These are phyloP conservation scores for Eremophila alpestris DNA, from an alignment of 2,797 vertebrate genomes.

Conservation along the genomic window DNA sequence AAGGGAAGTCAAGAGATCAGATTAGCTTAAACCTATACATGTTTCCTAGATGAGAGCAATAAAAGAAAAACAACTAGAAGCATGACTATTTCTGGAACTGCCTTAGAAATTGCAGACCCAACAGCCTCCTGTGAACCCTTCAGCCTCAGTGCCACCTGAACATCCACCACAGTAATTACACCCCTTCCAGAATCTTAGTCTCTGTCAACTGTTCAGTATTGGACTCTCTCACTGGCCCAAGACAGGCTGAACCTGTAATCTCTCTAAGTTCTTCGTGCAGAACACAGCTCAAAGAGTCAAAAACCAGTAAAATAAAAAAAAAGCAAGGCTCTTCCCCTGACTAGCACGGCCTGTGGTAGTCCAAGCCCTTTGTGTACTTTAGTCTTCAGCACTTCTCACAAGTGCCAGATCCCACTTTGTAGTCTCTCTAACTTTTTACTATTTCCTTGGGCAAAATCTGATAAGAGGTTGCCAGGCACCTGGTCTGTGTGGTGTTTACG, in stretches of 20 bases:
- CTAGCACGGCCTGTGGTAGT: neutral
- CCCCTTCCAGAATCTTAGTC: neutral
- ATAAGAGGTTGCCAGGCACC: neutral
- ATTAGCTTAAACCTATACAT: neutral
- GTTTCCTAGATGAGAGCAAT: neutral
- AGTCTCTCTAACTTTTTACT: neutral
- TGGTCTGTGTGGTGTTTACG: neutral
- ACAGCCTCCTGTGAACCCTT: neutral
- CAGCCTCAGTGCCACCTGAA: neutral
- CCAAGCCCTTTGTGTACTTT: neutral
- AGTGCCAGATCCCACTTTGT: neutral
- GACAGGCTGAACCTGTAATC: neutral
- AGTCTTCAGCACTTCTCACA: neutral
- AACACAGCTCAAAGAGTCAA: neutral
- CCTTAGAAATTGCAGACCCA: neutral
- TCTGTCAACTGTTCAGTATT: neutral
- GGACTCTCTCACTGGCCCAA: neutral
- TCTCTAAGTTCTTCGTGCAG: neutral
- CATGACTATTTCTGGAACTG: neutral
- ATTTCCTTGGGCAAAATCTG: slow-evolving; percentile 18
- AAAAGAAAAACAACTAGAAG: neutral
- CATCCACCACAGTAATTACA: neutral
- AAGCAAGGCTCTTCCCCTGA: neutral
- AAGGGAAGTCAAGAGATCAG: neutral
- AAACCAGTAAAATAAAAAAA: neutral